Evolutionary conservation across 1,140 invertebrate species (phyloP), one percentile per base, ranked within the genome.

Genomic region (Brachionus asplanchnoidis): DNA sequence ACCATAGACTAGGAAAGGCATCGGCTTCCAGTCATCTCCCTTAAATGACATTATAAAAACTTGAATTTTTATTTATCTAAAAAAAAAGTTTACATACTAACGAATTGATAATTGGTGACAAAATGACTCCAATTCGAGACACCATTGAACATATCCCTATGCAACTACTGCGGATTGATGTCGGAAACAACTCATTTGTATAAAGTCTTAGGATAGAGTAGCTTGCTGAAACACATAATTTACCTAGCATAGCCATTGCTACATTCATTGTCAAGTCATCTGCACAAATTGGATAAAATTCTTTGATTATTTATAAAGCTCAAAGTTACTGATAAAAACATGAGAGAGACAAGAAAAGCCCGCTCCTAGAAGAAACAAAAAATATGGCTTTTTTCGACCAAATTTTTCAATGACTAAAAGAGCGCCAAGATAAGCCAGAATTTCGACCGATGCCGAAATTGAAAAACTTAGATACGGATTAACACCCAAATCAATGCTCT

Each of bases 111-210:
- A 60, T 28, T 3, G 90, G 90, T 1, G 91, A 91, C 20, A 90
- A 56, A 75, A 91, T 90, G 7, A 89, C 90, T 60, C 91, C 91
- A 44, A 92, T 85, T 73, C 91, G 87, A 9, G 91, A 90, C 23
- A 90, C 87, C 88, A 91, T 91, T 4, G 90, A 90, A 85, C 91
- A 91, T 17, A 89, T 84, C 12, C 90, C 91, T 66, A 92, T 88
- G 2, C 89, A 90, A 75, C 89, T 88, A 86, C 91, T 92, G 23
- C 91, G 83, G 14, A 91, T 85, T 11, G 87, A 87, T 3, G 91
- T 91, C 7, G 90, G 90, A 86, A 90, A 91, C 6, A 91, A 82
- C 86, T 91, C 91, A 11, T 89, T 88, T 79, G 89, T 89, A 79
- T 89, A 89, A 32, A 89, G 86, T 84, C 89, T 88, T 77, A 89